Evolutionary conservation across 2,797 vertebrate genomes (phyloP), one percentile per base, ranked within the genome.

Genomic region (Rachycentron canadum): DNA sequence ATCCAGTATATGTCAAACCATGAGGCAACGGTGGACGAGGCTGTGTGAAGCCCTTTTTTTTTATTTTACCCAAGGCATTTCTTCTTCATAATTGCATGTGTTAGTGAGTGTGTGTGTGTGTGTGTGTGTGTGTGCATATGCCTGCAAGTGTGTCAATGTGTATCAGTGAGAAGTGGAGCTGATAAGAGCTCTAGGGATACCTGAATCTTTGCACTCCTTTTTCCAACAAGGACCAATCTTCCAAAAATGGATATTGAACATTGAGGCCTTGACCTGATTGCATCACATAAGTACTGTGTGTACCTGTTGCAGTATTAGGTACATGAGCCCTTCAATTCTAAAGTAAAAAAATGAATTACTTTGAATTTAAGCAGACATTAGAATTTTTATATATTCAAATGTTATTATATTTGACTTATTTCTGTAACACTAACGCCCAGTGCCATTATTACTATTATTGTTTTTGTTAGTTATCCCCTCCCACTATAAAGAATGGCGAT

Each of bases 181-280:
- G 82, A 88, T 87, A 81, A 83, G 86, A 80, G 78, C 87, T 89
- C 69, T 45, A 68, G 83, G 85, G 77, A 88, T 83, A 86, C 81
- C 55, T 83, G 64, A 49, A 47, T 85, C 73, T 81, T 82, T 34
- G 68, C 71, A 69, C 61, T 77, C 67, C 81, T 58, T 58, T 84
- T 82, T 70, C 65, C 81, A 69, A 76, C 73, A 69, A 88, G 67
- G 68, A 68, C 66, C 49, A 28, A 85, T 71, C 62, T 72, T 72
- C 85, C 47, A 76, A 79, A 88, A 88, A 83, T 70, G 72, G 67
- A 83, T 76, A 66, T 55, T 70, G 65, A 88, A 74, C 73, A 73
- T 59, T 11, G 71, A 82, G 69, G 75, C 32, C 57, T 71, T 78
- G 80, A 81, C 75, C 84, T 66, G 57, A 87, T 89, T 88, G 82